A percentile compares a stretch with the other conserved stretches of the same genome.
phyloP scores from a whole-genome alignment of 2,113 vertebrate species.

The Salvelinus fontinalis region DNA sequence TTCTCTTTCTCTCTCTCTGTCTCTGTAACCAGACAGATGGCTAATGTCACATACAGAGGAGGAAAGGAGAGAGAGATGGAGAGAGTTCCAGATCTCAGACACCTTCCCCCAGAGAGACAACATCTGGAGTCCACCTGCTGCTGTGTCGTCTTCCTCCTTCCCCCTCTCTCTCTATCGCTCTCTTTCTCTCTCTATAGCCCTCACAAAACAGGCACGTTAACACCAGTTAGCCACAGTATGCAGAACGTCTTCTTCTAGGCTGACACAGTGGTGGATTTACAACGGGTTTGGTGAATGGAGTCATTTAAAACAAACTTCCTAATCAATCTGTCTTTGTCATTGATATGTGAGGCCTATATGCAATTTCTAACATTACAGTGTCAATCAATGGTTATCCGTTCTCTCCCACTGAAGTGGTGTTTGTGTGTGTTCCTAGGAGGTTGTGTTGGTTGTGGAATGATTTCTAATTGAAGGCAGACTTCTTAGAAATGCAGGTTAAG shows the following conservation, averaged over 20 bases:
- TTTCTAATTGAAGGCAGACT: background rate
- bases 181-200: background rate
- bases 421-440: background rate
- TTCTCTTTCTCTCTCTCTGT: constrained; percentile 15
- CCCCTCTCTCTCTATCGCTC: background rate
- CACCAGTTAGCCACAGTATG: too few species aligned
- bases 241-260: too few species aligned
- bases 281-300: too few species aligned
- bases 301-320: too few species aligned
- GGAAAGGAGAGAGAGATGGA: constrained; percentile 39
- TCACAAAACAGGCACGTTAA: background rate
- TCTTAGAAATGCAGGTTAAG: constrained; percentile 27
- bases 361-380: too few species aligned
- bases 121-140: constrained; percentile 73
- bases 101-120: constrained; percentile 32
- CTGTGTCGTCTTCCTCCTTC: constrained; percentile 41
- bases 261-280: too few species aligned
- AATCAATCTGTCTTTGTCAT: too few species aligned
- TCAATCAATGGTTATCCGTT: too few species aligned
- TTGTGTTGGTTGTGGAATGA: background rate
- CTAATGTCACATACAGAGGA: constrained; percentile 54
- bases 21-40: constrained; percentile 60
- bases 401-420: background rate
- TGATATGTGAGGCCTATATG: too few species aligned
- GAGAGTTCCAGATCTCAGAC: constrained; percentile 50